These are phyloP conservation scores for Lutraria rhynchaena DNA, from an alignment of 1,140 invertebrate species.

Conservation along the genomic window DNA sequence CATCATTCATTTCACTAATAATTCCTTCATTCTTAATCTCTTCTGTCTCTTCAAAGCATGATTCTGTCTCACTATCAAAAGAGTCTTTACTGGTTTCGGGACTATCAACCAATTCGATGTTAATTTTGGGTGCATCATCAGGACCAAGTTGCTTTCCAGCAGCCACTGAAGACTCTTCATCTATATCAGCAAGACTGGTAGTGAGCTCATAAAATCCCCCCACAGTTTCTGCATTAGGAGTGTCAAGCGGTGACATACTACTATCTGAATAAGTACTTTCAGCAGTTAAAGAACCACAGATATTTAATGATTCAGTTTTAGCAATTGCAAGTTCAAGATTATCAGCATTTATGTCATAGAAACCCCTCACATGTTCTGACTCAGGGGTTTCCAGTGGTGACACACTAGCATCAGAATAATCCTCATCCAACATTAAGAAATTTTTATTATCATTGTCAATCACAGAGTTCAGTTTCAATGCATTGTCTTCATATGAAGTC, in stretches of 20 bases:
- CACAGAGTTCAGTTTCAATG: constrained; percentile 4
- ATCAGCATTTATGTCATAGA: constrained; percentile 34
- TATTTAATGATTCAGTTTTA: constrained; percentile 6
- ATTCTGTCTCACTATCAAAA: constrained; percentile 41
- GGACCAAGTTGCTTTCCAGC: not conserved
- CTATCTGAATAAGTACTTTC: constrained; percentile 21
- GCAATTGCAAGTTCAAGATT: constrained; percentile 24
- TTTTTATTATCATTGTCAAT: constrained; percentile 1
- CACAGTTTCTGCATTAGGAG: constrained; percentile 19
- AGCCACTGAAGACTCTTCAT: not conserved
- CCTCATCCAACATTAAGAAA: constrained; percentile 16
- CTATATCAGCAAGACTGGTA: not conserved
- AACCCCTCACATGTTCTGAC: constrained; percentile 2
- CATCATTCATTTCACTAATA: not conserved
- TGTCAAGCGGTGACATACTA: constrained; percentile 41
- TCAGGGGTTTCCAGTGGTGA: constrained; percentile 32
- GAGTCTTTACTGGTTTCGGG: constrained; percentile 3
- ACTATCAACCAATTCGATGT: constrained; percentile 20
- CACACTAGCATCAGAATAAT: constrained; percentile 26
- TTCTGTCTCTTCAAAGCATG: constrained; percentile 39
- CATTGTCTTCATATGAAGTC: constrained; percentile 30
- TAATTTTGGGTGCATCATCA: constrained; percentile 18
- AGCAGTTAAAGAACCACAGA: not conserved
- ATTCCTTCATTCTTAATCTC: not conserved
- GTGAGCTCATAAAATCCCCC: constrained; percentile 36